Conservation (phyloP, 2,797 vertebrate species). For the Etheostoma nigrum region DNA sequence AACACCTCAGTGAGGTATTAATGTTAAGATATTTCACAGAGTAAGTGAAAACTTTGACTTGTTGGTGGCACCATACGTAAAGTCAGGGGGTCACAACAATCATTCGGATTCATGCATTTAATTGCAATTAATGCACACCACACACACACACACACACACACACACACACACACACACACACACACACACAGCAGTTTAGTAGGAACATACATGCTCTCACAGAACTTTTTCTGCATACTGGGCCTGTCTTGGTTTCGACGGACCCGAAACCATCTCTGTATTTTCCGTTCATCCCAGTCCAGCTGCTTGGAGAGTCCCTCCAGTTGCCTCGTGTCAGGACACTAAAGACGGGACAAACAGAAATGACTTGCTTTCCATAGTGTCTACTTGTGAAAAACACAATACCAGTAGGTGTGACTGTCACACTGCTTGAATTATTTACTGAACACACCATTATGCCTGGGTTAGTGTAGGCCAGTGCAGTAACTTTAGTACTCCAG, state of each 20-base stretch:
- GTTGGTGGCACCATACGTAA: neutral
- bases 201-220: conserved; percentile 94
- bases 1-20: neutral
- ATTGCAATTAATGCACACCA: neutral
- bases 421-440: conserved; percentile 23
- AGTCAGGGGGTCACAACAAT: neutral
- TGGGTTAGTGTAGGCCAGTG: conserved; percentile 5
- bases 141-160: too few species aligned
- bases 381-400: conserved; percentile 19
- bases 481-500: conserved; percentile 18
- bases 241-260: conserved; percentile 94
- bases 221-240: conserved; percentile 91
- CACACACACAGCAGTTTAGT: conserved; percentile 8
- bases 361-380: conserved; percentile 18
- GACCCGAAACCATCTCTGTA: conserved; percentile 93
- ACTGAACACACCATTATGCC: conserved; percentile 29
- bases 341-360: conserved; percentile 75
- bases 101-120: neutral
- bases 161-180: too few species aligned
- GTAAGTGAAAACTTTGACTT: neutral
- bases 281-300: conserved; percentile 93
- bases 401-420: conserved; percentile 16
- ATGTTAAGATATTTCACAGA: conserved; percentile 5
- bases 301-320: conserved; percentile 93
- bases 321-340: conserved; percentile 88